phyloP scores from a whole-genome alignment of 2,888 invertebrate species.

The Mantis religiosa region DNA sequence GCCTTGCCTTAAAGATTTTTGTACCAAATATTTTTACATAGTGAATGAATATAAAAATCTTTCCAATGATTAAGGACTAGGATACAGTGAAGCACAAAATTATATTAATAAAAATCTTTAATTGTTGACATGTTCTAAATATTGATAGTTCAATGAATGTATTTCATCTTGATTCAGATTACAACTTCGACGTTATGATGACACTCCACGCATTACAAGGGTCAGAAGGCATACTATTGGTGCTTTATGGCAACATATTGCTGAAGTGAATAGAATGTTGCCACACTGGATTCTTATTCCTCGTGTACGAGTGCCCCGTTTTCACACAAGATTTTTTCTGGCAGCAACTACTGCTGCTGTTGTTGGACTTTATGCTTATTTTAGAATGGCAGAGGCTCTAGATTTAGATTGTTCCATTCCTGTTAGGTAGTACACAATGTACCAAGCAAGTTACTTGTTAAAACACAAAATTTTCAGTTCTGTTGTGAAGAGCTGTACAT shows the following conservation, averaged over 20 bases:
- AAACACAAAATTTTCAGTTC: not conserved
- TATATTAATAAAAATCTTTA: no score
- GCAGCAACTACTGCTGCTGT: slow-evolving; percentile 57
- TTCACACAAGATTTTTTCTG: slow-evolving; percentile 45
- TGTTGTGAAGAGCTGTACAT: not conserved
- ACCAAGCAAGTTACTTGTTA: not conserved
- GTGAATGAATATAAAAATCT: no score
- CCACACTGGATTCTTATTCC: slow-evolving; percentile 35
- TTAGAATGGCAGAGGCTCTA: slow-evolving; percentile 27
- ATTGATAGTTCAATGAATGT: no score
- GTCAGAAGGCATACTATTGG: not conserved
- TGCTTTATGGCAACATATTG: not conserved
- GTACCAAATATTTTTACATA: no score
- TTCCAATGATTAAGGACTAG: no score
- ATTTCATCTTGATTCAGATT: slow-evolving; percentile 13
- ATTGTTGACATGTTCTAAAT: no score
- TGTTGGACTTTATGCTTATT: slow-evolving; percentile 57
- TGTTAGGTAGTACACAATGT: slow-evolving; percentile 14
- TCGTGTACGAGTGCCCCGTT: slow-evolving; percentile 43
- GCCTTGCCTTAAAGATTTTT: no score
- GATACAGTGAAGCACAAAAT: no score
- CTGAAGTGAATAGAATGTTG: not conserved
- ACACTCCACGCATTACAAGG: slow-evolving; percentile 7
- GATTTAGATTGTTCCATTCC: slow-evolving; percentile 1
- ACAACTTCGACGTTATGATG: slow-evolving; percentile 29